Evolutionary conservation across 2,797 vertebrate genomes (phyloP).

Genomic region (Acipenser oxyrinchus): DNA sequence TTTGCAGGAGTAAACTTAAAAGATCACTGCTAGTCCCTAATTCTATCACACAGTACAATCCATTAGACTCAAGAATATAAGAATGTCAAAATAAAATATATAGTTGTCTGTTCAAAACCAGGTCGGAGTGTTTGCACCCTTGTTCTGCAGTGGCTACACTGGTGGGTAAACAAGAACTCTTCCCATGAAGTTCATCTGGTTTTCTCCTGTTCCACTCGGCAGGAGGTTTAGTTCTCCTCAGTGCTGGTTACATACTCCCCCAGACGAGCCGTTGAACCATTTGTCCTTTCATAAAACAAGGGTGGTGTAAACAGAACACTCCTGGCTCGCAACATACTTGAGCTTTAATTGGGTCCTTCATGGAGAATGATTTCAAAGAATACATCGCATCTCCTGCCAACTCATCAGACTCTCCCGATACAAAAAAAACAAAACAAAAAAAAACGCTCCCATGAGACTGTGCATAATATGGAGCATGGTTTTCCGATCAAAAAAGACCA

Average conservation of each 20-base stretch:
- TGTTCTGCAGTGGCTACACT: too few relatives aligned
- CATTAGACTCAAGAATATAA: too few relatives aligned
- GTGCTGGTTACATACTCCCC: not conserved
- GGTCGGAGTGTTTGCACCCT: too few relatives aligned
- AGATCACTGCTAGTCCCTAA: too few relatives aligned
- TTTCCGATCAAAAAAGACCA: not conserved
- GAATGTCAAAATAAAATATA: too few relatives aligned
- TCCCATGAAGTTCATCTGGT: not conserved
- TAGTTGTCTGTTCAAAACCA: too few relatives aligned
- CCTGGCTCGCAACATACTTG: not conserved
- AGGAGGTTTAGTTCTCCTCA: not conserved
- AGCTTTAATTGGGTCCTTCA: constrained; percentile 49
- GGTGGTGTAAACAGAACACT: not conserved
- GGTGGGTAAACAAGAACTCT: not conserved
- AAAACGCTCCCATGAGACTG: constrained; percentile 41
- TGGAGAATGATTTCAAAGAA: constrained; percentile 33
- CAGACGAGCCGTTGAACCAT: not conserved
- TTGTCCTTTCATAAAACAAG: not conserved
- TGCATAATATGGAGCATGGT: constrained; percentile 20
- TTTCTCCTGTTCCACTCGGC: not conserved
- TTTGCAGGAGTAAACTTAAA: too few relatives aligned
- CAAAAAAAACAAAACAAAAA: constrained; percentile 18
- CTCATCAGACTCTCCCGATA: constrained; percentile 12
- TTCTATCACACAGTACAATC: too few relatives aligned
- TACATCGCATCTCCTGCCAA: not conserved